Evolutionary conservation across 2,888 invertebrate genomes (phyloP).

Genomic region (Philereme transversata): DNA sequence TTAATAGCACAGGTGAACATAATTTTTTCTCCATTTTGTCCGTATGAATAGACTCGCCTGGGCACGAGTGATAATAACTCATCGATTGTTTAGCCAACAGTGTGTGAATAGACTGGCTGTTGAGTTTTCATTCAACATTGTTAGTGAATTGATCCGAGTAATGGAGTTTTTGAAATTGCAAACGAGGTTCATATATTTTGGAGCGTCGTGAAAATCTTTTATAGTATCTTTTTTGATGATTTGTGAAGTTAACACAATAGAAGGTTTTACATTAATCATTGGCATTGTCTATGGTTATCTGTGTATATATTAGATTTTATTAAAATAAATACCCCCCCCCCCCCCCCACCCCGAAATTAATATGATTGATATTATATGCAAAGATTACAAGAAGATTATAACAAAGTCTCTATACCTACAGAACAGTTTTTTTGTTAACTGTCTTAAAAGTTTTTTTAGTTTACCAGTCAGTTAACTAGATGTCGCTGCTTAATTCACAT

Average conservation of each 20-base stretch:
- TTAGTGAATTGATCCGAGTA: constrained; percentile 36
- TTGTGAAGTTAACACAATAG: constrained; percentile 1
- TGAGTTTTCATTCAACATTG: constrained; percentile 35
- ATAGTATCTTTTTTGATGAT: constrained; percentile 9
- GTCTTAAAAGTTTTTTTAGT: too few relatives aligned
- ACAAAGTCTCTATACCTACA: too few relatives aligned
- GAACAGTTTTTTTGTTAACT: too few relatives aligned
- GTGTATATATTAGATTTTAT: too few relatives aligned
- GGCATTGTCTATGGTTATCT: background rate
- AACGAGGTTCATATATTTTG: constrained; percentile 13
- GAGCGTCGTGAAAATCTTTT: constrained; percentile 8
- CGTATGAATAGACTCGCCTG: constrained; percentile 51
- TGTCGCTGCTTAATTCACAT: too few relatives aligned
- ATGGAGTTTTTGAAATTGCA: constrained; percentile 26
- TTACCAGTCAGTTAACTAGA: too few relatives aligned
- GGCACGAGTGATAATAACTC: constrained; percentile 77
- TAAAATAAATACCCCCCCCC: too few relatives aligned
- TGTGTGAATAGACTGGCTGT: constrained; percentile 47
- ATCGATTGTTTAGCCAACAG: constrained; percentile 74
- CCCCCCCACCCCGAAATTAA: too few relatives aligned
- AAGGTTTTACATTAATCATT: background rate
- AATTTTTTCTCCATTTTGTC: constrained; percentile 65
- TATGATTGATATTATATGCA: too few relatives aligned
- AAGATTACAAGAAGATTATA: too few relatives aligned
- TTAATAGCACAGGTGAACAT: constrained; percentile 73